A percentile compares a stretch with the other conserved stretches of the same genome.
These are phyloP conservation scores for Rhagonycha lutea DNA, from an alignment of 2,888 invertebrate genomes.

Conservation along the genomic window DNA sequence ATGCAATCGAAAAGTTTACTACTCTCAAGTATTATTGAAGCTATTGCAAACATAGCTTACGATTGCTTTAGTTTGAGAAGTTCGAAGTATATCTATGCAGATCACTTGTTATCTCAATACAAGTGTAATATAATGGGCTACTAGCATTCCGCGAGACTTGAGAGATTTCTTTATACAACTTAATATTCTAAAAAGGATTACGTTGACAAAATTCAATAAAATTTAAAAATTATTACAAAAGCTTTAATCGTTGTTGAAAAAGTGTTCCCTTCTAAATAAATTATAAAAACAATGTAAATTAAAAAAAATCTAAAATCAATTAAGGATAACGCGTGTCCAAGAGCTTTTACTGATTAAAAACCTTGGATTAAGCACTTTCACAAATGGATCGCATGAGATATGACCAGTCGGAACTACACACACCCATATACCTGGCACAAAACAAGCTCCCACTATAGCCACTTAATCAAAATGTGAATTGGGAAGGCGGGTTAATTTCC, in stretches of 20 bases:
- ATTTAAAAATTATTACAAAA: background rate
- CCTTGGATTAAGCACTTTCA: constrained; percentile 28
- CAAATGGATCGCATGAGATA: constrained; percentile 29
- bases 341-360: constrained; percentile 28
- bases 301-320: constrained; percentile 28
- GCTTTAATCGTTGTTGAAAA: background rate
- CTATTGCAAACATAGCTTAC: background rate
- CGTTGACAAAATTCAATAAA: background rate
- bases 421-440: constrained; percentile 24
- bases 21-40: background rate
- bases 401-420: constrained; percentile 30
- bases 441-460: constrained; percentile 29
- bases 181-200: background rate
- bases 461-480: constrained; percentile 30
- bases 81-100: background rate
- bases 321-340: constrained; percentile 10
- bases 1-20: background rate
- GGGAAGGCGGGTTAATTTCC: constrained; percentile 30
- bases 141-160: background rate
- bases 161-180: background rate
- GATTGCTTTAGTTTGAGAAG: background rate
- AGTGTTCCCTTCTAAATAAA: background rate
- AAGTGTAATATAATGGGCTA: background rate
- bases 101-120: background rate
- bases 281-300: background rate